phyloP scores from a whole-genome alignment of 2,113 vertebrate genomes.

The Albula glossodonta region DNA sequence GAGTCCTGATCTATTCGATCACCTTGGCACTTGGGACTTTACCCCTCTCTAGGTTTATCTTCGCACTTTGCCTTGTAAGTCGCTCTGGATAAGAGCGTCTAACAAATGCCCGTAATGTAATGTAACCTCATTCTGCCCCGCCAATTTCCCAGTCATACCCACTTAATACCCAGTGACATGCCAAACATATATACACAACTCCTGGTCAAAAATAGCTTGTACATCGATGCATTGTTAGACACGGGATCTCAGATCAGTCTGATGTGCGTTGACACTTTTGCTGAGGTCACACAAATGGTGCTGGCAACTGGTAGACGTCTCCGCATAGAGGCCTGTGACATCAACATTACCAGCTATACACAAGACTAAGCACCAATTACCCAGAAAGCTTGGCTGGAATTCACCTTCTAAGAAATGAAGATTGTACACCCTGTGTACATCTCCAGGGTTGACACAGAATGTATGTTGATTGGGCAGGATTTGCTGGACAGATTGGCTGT shows the following conservation, averaged over 20 bases:
- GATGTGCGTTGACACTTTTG: too few relatives aligned
- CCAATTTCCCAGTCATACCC: neutral
- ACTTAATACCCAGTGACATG: conserved; percentile 2
- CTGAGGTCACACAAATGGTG: neutral
- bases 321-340: neutral
- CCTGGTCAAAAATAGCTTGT: neutral
- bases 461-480: conserved; percentile 4
- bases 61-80: too few relatives aligned
- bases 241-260: too few relatives aligned
- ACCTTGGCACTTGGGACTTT: too few relatives aligned
- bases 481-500: conserved; percentile 8
- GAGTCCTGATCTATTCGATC: too few relatives aligned
- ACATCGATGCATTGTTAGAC: neutral
- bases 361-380: neutral
- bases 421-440: neutral
- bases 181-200: neutral
- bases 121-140: neutral
- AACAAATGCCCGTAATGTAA: too few relatives aligned
- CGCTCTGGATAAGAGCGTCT: too few relatives aligned
- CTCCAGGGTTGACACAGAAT: neutral
- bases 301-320: neutral
- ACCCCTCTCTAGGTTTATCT: too few relatives aligned
- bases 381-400: conserved; percentile 8
- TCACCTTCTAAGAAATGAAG: conserved; percentile 5
- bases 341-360: neutral